Conservation (phyloP, 2,113 vertebrate species). For the Tyto alba region DNA sequence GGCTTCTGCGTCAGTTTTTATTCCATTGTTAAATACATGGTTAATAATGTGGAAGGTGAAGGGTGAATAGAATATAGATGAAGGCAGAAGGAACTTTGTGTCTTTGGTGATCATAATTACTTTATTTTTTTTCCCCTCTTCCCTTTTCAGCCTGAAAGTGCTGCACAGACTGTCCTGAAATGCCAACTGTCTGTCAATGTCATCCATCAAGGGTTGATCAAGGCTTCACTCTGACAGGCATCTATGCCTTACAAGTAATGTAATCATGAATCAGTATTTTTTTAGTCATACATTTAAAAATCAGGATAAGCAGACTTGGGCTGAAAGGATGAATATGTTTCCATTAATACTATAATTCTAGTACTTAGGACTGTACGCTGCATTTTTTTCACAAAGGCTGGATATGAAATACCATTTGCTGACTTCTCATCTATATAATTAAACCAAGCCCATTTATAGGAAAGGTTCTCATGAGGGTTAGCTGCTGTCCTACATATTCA, state of each 20-base stretch:
- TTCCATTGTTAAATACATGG: neutral
- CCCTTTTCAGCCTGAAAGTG: neutral
- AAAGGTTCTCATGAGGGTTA: neutral
- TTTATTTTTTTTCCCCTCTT: neutral
- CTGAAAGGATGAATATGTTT: neutral
- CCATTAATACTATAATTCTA: neutral
- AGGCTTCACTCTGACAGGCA: neutral
- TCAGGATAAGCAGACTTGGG: neutral
- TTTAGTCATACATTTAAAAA: neutral
- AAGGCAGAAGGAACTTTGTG: neutral
- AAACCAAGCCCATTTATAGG: neutral
- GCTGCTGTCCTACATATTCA: neutral
- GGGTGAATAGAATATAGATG: neutral
- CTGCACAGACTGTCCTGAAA: constrained; percentile 1
- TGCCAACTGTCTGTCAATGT: neutral
- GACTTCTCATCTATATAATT: neutral
- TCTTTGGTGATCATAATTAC: neutral
- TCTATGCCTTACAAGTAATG: neutral
- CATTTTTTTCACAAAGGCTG: neutral
- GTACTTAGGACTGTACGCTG: neutral
- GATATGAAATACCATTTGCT: neutral
- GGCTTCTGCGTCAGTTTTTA: neutral
- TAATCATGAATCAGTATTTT: neutral
- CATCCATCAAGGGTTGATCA: neutral
- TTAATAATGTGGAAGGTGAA: constrained; percentile 3